Evolutionary conservation across 1,140 invertebrate species (phyloP).

Genomic region (Cataglyphis hispanica): DNA sequence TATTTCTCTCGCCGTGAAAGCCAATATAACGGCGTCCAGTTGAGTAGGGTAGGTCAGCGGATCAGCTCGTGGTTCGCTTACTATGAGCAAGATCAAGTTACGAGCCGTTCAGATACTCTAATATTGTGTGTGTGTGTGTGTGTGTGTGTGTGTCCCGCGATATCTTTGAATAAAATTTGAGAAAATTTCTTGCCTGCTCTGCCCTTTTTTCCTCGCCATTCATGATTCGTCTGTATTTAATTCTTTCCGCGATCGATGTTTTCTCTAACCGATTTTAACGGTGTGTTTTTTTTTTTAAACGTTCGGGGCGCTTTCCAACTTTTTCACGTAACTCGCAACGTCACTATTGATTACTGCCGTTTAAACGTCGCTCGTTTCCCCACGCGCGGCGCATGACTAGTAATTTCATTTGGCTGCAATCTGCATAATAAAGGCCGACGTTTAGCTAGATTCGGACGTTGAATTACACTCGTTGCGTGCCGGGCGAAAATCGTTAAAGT

Average conservation of each 20-base stretch:
- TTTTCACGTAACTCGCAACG: constrained; percentile 48
- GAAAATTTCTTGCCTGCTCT: background rate
- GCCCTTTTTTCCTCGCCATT: background rate
- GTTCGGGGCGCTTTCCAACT: background rate
- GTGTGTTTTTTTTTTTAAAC: background rate
- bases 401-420: constrained; percentile 62
- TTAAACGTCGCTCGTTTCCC: constrained; percentile 47
- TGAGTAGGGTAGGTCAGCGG: constrained; percentile 56
- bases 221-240: constrained; percentile 19
- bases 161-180: constrained; percentile 45
- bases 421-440: constrained; percentile 61
- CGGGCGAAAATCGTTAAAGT: constrained; percentile 56
- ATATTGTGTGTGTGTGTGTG: too few species aligned
- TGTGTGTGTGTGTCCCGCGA: background rate
- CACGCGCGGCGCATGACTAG: constrained; percentile 45
- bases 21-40: constrained; percentile 59
- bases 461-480: constrained; percentile 60
- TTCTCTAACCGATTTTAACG: background rate
- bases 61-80: constrained; percentile 58
- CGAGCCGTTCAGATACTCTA: constrained; percentile 7
- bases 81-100: constrained; percentile 48
- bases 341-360: constrained; percentile 50
- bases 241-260: background rate
- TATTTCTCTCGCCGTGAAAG: constrained; percentile 49
- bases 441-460: constrained; percentile 63